A percentile compares a stretch with the other conserved stretches of the same genome.
Conservation (phyloP, 2,888 invertebrate genomes). For the Synergus itoensis region DNA sequence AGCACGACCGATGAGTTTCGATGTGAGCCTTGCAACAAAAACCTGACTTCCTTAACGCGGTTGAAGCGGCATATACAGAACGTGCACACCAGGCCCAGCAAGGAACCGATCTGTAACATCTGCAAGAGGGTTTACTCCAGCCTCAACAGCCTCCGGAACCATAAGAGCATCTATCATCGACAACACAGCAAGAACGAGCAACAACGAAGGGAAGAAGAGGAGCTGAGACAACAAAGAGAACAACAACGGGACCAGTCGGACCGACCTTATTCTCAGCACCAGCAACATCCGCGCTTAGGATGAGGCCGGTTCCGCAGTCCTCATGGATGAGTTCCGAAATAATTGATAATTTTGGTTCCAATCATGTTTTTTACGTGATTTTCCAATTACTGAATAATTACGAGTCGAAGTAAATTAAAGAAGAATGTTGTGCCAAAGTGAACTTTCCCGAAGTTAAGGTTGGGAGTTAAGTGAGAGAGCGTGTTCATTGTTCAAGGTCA, state of each 20-base stretch:
- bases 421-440: constrained; percentile 31
- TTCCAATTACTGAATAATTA: constrained; percentile 15
- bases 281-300: constrained; percentile 64
- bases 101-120: constrained; percentile 94
- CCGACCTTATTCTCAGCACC: constrained; percentile 59
- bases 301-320: constrained; percentile 53
- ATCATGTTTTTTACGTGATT: background rate
- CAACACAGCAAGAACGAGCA: constrained; percentile 82
- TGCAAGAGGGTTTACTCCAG: constrained; percentile 96
- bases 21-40: constrained; percentile 95
- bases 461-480: background rate
- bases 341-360: background rate
- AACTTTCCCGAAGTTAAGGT: background rate
- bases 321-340: constrained; percentile 8
- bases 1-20: constrained; percentile 92
- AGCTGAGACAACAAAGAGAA: constrained; percentile 67
- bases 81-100: constrained; percentile 93
- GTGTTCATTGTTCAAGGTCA: constrained; percentile 17
- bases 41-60: constrained; percentile 90
- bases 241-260: constrained; percentile 63
- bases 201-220: constrained; percentile 84
- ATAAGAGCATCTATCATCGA: constrained; percentile 95
- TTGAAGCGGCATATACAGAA: constrained; percentile 95
- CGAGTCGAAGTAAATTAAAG: background rate
- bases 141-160: constrained; percentile 93